Percentiles rank a stretch among this genome's conserved stretches.
These are phyloP conservation scores for Turnix velox DNA, from an alignment of 2,113 vertebrate genomes.

Conservation along the genomic window DNA sequence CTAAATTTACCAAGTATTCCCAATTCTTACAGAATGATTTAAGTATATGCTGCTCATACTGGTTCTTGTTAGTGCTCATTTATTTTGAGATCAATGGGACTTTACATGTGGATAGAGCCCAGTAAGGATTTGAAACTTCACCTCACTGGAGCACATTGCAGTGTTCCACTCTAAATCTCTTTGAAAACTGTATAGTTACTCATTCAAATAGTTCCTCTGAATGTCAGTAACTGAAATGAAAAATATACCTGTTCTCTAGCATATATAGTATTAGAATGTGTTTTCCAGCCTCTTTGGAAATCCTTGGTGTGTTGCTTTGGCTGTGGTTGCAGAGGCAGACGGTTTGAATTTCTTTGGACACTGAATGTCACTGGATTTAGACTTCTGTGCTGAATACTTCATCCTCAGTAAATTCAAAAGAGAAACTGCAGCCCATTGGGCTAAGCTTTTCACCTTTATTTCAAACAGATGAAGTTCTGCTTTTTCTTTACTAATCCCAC, in stretches of 20 bases:
- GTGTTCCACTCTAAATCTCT: neutral
- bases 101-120: neutral
- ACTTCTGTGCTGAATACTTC: neutral
- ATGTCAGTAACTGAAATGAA: neutral
- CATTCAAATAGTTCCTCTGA: neutral
- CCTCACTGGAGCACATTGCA: neutral
- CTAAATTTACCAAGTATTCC: neutral
- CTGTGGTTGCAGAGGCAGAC: neutral
- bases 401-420: neutral
- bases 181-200: neutral
- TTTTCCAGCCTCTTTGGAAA: neutral
- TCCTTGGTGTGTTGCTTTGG: neutral
- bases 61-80: neutral
- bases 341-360: neutral
- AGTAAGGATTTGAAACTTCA: neutral
- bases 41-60: neutral
- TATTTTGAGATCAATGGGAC: slow-evolving; percentile 1
- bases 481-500: neutral
- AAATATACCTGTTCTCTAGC: neutral
- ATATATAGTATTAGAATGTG: neutral
- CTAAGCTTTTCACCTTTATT: neutral
- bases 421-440: neutral
- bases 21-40: neutral
- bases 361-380: neutral
- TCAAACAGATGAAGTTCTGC: neutral